Percentiles rank a stretch among this genome's conserved stretches.
Conservation (phyloP, 2,113 vertebrate genomes). For the Macroglossus sobrinus region DNA sequence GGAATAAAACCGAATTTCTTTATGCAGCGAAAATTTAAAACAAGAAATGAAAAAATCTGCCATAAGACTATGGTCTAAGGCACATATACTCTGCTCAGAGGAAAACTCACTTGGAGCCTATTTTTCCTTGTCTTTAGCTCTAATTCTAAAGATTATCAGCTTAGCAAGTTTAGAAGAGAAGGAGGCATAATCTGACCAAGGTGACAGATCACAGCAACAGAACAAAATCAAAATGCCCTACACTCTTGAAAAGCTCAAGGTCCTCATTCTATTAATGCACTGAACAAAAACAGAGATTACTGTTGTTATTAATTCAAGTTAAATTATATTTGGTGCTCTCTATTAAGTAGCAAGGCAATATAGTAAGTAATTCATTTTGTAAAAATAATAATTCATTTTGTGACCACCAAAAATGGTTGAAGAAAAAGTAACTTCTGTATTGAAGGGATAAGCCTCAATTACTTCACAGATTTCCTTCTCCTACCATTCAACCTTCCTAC, state of each 20-base stretch:
- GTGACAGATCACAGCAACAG: neutral
- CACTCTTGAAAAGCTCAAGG: neutral
- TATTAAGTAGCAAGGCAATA: neutral
- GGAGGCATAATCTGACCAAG: neutral
- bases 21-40: neutral
- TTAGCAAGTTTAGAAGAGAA: neutral
- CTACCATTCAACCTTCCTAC: neutral
- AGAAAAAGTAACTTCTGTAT: neutral
- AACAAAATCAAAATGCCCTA: neutral
- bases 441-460: neutral
- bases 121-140: neutral
- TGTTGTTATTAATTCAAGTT: neutral
- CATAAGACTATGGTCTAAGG: neutral
- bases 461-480: neutral
- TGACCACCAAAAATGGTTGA: neutral
- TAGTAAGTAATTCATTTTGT: neutral
- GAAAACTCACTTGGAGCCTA: neutral
- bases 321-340: neutral
- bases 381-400: neutral
- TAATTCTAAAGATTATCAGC: neutral
- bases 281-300: neutral
- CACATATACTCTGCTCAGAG: neutral
- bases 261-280: neutral
- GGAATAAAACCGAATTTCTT: neutral
- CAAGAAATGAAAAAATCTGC: neutral